A percentile compares a stretch with the other conserved stretches of the same genome.
phyloP scores from a whole-genome alignment of 2,888 invertebrate species.

The Apoda limacodes region DNA sequence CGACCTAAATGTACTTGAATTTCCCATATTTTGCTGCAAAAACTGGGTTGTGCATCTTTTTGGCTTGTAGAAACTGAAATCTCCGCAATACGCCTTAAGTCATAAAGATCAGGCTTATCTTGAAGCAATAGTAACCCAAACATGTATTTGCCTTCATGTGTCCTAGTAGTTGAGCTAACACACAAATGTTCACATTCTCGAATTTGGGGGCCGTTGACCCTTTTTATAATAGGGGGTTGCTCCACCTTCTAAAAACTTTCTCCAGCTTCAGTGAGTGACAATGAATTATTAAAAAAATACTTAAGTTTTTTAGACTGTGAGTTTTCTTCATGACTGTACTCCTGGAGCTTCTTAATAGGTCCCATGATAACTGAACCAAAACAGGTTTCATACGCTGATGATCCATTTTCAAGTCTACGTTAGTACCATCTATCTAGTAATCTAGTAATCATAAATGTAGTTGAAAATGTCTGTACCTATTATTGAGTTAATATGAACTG shows the following conservation, averaged over 20 bases:
- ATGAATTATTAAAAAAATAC: no score
- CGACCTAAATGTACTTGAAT: slow-evolving; percentile 5
- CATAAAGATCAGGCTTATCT: no score
- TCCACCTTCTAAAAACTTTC: slow-evolving; percentile 8
- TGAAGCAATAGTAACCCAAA: no score
- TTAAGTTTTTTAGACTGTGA: no score
- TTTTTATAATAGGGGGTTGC: slow-evolving; percentile 4
- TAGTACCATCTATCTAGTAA: slow-evolving; percentile 6
- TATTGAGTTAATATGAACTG: slow-evolving; percentile 8
- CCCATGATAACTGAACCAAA: slow-evolving; percentile 11
- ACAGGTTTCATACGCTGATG: slow-evolving; percentile 10
- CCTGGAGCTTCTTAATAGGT: no score
- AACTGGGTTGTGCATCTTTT: neutral
- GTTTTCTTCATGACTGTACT: no score
- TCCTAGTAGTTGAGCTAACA: slow-evolving; percentile 1
- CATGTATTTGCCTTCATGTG: no score
- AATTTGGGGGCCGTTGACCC: slow-evolving; percentile 3
- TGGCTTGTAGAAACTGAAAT: slow-evolving; percentile 3
- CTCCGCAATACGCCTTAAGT: no score
- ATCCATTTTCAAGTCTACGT: no score
- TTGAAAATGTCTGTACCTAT: slow-evolving; percentile 9
- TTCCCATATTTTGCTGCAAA: slow-evolving; percentile 3
- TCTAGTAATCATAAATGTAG: slow-evolving; percentile 10
- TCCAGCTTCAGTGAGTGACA: slow-evolving; percentile 5
- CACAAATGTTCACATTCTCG: slow-evolving; percentile 3